Conservation (phyloP, 1,140 invertebrate species). For the Scylla paramamosain region DNA sequence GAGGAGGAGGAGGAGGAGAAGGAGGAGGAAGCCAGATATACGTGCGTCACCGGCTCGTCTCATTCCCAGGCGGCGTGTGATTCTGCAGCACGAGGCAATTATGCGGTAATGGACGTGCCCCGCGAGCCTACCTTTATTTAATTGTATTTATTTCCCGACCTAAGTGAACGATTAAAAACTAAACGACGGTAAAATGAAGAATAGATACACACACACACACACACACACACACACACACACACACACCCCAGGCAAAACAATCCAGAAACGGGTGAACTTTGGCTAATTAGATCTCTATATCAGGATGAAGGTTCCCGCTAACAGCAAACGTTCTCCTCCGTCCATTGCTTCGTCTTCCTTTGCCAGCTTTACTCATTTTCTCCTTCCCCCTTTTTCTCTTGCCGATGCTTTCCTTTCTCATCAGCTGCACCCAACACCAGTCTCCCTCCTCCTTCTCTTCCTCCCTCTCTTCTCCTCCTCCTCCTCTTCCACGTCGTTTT, state of each 20-base stretch:
- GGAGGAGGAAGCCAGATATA: no score
- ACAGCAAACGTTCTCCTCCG: neutral
- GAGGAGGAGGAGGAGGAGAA: no score
- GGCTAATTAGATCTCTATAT: constrained; percentile 4
- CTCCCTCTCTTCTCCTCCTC: neutral
- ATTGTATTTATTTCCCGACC: neutral
- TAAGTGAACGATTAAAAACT: neutral
- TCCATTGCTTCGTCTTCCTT: neutral
- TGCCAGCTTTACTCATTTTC: neutral
- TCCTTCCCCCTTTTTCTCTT: neutral
- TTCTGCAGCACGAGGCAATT: no score
- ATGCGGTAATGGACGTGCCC: no score
- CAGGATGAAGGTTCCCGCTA: neutral
- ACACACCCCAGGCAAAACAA: neutral
- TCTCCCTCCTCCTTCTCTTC: neutral
- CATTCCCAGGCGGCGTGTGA: no score
- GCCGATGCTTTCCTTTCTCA: neutral
- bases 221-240: constrained; percentile 10
- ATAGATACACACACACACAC: constrained; percentile 2
- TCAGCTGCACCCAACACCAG: neutral
- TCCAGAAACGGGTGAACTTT: neutral
- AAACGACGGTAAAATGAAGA: neutral
- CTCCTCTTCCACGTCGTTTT: neutral
- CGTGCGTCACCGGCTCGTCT: no score
- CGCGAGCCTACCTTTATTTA: no score